phyloP scores from a whole-genome alignment of 2,113 vertebrate species.

The Heloderma charlesbogerti region DNA sequence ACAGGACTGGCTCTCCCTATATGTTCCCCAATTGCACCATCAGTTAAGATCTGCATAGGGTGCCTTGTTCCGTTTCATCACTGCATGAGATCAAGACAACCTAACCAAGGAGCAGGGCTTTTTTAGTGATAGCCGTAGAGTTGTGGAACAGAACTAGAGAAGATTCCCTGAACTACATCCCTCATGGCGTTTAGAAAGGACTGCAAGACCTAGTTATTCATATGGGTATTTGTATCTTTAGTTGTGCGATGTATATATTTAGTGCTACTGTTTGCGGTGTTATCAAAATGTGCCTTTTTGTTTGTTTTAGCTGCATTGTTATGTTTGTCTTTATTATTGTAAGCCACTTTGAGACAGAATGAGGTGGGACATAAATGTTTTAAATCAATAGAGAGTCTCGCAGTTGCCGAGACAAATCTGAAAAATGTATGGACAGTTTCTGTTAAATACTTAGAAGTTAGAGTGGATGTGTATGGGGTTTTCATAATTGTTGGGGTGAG shows the following conservation, averaged over 20 bases:
- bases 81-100: background rate
- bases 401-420: background rate
- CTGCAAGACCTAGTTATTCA: background rate
- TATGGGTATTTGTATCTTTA: background rate
- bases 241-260: background rate
- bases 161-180: background rate
- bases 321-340: background rate
- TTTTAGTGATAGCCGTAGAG: background rate
- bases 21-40: no score
- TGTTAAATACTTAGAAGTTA: background rate
- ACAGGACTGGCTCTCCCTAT: background rate
- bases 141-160: background rate
- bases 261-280: background rate
- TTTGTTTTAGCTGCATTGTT: background rate
- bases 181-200: background rate
- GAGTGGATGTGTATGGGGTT: background rate
- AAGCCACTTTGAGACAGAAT: background rate
- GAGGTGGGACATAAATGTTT: background rate
- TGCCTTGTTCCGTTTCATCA: background rate
- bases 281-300: no score
- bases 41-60: background rate
- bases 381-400: background rate
- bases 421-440: background rate
- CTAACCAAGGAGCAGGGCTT: background rate
- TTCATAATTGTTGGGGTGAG: background rate